Conservation (phyloP, 2,888 invertebrate genomes). For the Kryphioiulus occultus region DNA sequence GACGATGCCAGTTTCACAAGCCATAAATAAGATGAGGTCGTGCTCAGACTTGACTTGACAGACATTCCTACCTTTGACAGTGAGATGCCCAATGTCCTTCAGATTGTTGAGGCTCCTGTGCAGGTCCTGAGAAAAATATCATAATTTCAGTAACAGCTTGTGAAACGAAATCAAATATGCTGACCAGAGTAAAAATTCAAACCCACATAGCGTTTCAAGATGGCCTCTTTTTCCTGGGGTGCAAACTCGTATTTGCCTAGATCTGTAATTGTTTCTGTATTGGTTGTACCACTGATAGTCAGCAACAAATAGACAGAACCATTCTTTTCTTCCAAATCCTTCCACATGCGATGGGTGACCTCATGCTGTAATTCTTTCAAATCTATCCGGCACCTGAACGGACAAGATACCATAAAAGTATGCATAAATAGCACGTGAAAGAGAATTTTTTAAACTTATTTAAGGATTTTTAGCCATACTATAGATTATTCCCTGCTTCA, state of each 20-base stretch:
- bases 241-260: conserved; percentile 84
- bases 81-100: conserved; percentile 90
- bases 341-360: conserved; percentile 88
- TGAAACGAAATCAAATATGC: background rate
- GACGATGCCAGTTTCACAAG: no score
- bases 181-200: background rate
- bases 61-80: conserved; percentile 80
- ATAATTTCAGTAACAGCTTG: background rate
- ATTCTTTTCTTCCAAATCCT: conserved; percentile 83
- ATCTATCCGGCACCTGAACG: conserved; percentile 80
- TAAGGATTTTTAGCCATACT: background rate
- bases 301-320: conserved; percentile 82
- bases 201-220: conserved; percentile 76
- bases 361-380: conserved; percentile 84
- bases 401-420: background rate
- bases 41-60: no score
- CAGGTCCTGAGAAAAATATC: conserved; percentile 62
- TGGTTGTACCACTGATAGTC: conserved; percentile 94
- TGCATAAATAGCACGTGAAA: background rate
- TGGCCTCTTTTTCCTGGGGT: conserved; percentile 72
- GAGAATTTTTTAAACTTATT: background rate
- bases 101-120: conserved; percentile 74
- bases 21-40: no score
- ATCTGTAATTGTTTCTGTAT: conserved; percentile 91
- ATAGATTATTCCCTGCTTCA: background rate